These are phyloP conservation scores for Ictidomys tridecemlineatus DNA, from an alignment of 2,113 vertebrate species.

Conservation along the genomic window DNA sequence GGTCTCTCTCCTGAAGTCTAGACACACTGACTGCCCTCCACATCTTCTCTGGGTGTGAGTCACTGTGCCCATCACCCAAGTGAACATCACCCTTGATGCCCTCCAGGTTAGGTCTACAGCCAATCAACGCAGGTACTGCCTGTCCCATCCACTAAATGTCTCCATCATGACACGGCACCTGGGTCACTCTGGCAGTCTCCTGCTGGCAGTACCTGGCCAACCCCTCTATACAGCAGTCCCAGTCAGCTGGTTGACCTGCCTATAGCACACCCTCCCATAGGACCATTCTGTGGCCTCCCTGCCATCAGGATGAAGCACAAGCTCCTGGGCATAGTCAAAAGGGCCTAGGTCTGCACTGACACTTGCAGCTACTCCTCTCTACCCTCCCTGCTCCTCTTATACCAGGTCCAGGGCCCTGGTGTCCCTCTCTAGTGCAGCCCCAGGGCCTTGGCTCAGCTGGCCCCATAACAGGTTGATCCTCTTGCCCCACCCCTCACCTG, in stretches of 20 bases:
- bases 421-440: not conserved
- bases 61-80: not conserved
- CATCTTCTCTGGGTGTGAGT: too few relatives aligned
- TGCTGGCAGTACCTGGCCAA: not conserved
- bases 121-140: not conserved
- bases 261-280: not conserved
- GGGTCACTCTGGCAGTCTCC: not conserved
- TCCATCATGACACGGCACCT: fast-evolving
- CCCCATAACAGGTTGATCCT: not conserved
- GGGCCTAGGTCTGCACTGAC: not conserved
- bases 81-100: not conserved
- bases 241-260: not conserved
- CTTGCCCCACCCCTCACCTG: fast-evolving
- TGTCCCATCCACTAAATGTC: fast-evolving
- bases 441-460: not conserved
- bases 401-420: not conserved
- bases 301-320: not conserved
- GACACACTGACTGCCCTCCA: fast-evolving
- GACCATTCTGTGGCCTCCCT: not conserved
- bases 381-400: not conserved
- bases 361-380: too few relatives aligned
- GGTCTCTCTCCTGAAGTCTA: not conserved
- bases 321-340: not conserved
- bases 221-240: not conserved
- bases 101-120: not conserved